These are phyloP conservation scores for Empidonax traillii DNA, from an alignment of 2,113 vertebrate genomes.

Conservation along the genomic window DNA sequence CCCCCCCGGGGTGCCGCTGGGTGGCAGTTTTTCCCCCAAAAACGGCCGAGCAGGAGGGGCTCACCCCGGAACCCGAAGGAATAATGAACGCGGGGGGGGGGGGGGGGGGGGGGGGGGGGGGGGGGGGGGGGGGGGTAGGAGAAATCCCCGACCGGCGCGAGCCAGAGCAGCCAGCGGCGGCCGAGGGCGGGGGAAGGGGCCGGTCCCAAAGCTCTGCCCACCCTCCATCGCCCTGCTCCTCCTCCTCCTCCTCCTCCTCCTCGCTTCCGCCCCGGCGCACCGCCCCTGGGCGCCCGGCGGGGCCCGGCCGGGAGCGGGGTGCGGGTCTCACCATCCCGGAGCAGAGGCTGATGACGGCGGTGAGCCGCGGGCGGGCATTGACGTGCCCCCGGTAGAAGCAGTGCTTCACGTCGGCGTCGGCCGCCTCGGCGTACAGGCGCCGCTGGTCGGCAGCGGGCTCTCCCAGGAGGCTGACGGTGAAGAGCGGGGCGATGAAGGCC, in stretches of 20 bases:
- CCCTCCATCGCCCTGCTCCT: not conserved
- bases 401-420: slow-evolving; percentile 87
- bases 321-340: slow-evolving; percentile 92
- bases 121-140: fast-evolving
- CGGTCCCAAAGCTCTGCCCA: not conserved
- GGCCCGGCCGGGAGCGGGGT: not conserved
- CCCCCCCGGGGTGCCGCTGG: not conserved
- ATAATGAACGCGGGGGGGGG: not conserved
- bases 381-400: slow-evolving; percentile 97
- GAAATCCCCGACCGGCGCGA: fast-evolving
- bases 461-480: slow-evolving; percentile 91
- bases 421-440: slow-evolving; percentile 78
- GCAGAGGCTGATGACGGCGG: slow-evolving; percentile 96
- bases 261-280: not conserved
- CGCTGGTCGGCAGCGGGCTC: slow-evolving; percentile 78
- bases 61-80: not conserved
- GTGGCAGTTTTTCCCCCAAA: not conserved
- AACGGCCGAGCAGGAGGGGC: not conserved
- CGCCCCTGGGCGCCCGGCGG: not conserved
- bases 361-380: slow-evolving; percentile 87
- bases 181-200: not conserved
- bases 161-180: not conserved
- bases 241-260: not conserved
- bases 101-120: too few species aligned
- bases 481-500: slow-evolving; percentile 94